phyloP scores from a whole-genome alignment of 2,797 vertebrate species.

The Crocidura indochinensis region DNA sequence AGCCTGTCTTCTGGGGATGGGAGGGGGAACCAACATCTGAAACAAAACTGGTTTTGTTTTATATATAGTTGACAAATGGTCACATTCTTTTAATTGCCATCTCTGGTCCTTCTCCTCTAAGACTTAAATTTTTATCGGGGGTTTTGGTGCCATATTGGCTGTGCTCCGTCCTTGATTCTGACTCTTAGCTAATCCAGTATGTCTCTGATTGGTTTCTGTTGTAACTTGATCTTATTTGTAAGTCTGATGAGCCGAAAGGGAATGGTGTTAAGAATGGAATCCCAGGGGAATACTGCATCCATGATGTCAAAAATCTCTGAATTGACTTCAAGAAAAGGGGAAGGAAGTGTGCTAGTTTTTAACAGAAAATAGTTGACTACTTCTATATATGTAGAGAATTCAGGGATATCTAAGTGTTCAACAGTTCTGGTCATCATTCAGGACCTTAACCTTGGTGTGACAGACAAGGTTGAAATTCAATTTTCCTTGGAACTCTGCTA shows the following conservation, averaged over 20 bases:
- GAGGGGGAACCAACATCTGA: background rate
- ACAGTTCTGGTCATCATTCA: background rate
- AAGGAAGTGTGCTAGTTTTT: background rate
- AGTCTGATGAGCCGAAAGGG: background rate
- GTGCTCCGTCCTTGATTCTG: background rate
- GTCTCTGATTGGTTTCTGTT: background rate
- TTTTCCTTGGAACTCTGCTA: no score
- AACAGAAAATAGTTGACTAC: background rate
- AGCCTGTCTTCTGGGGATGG: no score
- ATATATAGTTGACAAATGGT: no score
- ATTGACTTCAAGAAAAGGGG: background rate
- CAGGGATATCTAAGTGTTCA: background rate
- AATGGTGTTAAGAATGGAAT: background rate
- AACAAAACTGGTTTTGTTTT: background rate
- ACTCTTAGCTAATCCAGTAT: background rate
- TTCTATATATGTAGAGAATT: background rate
- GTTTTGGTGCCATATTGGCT: no score
- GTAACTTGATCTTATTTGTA: conserved; percentile 15
- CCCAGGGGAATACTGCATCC: background rate
- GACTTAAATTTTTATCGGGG: background rate
- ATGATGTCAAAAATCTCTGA: conserved; percentile 25
- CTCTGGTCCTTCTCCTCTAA: background rate
- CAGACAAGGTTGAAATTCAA: no score
- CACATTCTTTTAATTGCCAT: background rate
- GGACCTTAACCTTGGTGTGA: no score